These are phyloP conservation scores for Callaeas wilsoni DNA, from an alignment of 2,113 vertebrate genomes.

Conservation along the genomic window DNA sequence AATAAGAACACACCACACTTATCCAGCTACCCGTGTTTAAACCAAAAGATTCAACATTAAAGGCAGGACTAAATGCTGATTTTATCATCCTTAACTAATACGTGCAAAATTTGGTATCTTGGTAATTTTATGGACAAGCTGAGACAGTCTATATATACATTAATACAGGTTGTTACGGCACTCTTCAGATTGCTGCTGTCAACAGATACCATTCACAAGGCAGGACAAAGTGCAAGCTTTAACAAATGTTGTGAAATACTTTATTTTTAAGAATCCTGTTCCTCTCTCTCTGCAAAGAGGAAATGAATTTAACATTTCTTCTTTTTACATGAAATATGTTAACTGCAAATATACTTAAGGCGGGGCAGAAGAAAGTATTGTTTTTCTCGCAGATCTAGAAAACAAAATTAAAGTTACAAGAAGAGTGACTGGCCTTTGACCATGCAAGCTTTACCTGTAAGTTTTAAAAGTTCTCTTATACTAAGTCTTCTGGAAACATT, in stretches of 20 bases:
- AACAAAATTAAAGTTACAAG: not conserved
- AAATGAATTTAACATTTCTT: constrained; percentile 53
- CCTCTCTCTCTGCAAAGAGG: constrained; percentile 25
- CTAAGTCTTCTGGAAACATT: not conserved
- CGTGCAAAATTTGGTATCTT: not conserved
- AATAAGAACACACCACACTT: not conserved
- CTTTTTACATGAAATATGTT: not conserved
- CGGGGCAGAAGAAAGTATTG: not conserved
- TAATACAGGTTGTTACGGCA: not conserved
- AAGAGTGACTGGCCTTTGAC: not conserved
- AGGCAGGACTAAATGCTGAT: not conserved
- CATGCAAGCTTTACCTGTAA: not conserved
- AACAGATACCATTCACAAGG: not conserved
- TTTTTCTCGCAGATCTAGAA: not conserved
- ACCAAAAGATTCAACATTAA: not conserved
- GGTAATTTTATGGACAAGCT: not conserved
- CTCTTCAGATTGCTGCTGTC: not conserved
- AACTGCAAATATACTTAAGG: not conserved
- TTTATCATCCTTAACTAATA: not conserved
- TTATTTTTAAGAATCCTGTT: constrained; percentile 43
- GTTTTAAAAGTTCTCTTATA: not conserved
- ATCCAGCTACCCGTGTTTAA: not conserved
- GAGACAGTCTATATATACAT: not conserved
- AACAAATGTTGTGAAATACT: constrained; percentile 44
- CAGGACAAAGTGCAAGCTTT: not conserved